phyloP scores from a whole-genome alignment of 2,113 vertebrate genomes.

The Corapipo altera region DNA sequence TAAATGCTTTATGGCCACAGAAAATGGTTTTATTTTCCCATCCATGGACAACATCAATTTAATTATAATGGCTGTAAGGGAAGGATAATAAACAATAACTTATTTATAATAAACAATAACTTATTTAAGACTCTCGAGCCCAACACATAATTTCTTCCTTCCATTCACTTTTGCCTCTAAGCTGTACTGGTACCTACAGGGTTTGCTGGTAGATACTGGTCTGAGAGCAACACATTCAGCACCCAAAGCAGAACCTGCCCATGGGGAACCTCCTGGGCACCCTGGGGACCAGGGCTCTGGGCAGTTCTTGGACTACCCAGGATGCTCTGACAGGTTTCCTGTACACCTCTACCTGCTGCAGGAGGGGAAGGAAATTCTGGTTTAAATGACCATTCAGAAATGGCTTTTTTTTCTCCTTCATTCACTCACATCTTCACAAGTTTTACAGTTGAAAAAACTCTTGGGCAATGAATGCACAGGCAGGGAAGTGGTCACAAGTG shows the following conservation, averaged over 20 bases:
- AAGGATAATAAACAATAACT: neutral
- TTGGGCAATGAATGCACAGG: neutral
- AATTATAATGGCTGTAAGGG: neutral
- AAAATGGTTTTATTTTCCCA: neutral
- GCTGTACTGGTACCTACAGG: neutral
- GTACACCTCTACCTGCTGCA: neutral
- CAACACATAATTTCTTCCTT: neutral
- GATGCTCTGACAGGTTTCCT: neutral
- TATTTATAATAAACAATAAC: neutral
- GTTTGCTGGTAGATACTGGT: neutral
- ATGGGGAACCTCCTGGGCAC: neutral
- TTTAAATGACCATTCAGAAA: neutral
- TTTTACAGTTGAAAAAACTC: neutral
- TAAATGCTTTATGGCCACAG: neutral
- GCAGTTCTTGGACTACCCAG: fast-evolving
- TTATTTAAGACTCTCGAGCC: neutral
- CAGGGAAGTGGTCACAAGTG: neutral
- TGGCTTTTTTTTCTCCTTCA: neutral
- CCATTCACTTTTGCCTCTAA: neutral
- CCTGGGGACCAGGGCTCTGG: too few relatives aligned
- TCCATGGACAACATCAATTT: neutral
- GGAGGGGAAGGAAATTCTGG: neutral
- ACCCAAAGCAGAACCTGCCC: neutral
- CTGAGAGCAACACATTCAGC: neutral
- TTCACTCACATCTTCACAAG: neutral